Evolutionary conservation across 2,113 vertebrate species (phyloP).

Genomic region (Psephotus haematonotus): DNA sequence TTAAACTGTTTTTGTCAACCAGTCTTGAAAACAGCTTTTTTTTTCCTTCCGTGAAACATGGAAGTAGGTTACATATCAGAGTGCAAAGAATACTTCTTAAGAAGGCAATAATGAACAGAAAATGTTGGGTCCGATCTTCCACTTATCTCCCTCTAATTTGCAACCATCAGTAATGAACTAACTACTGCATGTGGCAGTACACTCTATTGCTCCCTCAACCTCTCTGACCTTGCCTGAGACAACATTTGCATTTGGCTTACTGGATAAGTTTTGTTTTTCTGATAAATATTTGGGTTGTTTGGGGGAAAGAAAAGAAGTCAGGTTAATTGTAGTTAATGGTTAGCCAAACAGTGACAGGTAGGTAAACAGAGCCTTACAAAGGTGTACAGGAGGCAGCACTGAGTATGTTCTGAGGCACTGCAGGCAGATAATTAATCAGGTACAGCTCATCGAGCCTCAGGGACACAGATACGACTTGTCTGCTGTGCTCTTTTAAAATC

Average conservation of each 20-base stretch:
- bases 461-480: neutral
- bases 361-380: slow-evolving; percentile 35
- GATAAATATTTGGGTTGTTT: slow-evolving; percentile 56
- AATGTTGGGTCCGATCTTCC: neutral
- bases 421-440: neutral
- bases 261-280: slow-evolving; percentile 21
- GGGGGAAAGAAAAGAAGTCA: neutral
- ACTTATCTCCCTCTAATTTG: neutral
- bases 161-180: neutral
- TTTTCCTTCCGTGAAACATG: neutral
- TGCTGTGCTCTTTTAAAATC: neutral
- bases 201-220: neutral
- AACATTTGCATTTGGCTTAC: slow-evolving; percentile 56
- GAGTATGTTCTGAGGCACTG: neutral
- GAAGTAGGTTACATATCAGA: neutral
- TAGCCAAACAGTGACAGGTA: slow-evolving; percentile 35
- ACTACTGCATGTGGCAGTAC: neutral
- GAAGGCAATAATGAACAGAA: neutral
- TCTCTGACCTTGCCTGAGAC: neutral
- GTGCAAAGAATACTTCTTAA: neutral
- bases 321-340: slow-evolving; percentile 56
- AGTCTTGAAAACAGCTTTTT: neutral
- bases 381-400: neutral
- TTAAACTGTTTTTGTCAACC: neutral
- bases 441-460: neutral